These are phyloP conservation scores for Diarsia rubi DNA, from an alignment of 2,888 invertebrate genomes.

Conservation along the genomic window DNA sequence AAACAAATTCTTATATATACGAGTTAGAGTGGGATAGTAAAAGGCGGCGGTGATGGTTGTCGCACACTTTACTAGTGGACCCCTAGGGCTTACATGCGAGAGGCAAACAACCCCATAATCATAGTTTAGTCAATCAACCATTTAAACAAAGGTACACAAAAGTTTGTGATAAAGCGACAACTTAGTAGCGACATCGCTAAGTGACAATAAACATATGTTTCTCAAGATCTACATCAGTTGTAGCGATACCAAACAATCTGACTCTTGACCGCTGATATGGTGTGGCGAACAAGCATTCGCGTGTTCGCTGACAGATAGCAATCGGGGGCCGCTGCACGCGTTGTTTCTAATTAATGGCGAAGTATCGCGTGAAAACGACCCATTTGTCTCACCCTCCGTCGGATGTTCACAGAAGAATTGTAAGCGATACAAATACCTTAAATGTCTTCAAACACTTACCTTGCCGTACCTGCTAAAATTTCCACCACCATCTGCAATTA, in stretches of 20 bases:
- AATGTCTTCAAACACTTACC: constrained; percentile 87
- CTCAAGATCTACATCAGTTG: constrained; percentile 30
- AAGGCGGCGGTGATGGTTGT: constrained; percentile 36
- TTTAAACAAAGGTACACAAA: neutral
- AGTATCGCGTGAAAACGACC: constrained; percentile 85
- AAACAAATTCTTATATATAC: constrained; percentile 54
- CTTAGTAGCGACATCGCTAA: neutral
- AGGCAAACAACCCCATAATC: constrained; percentile 7
- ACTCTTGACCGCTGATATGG: constrained; percentile 60
- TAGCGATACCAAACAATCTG: constrained; percentile 45
- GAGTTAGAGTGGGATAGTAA: constrained; percentile 52
- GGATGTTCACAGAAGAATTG: constrained; percentile 89
- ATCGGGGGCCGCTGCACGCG: constrained; percentile 82
- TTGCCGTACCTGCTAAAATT: constrained; percentile 76
- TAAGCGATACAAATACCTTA: constrained; percentile 88
- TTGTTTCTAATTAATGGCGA: constrained; percentile 87
- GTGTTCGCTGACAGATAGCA: constrained; percentile 87
- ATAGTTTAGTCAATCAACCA: constrained; percentile 20
- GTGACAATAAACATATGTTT: constrained; percentile 25
- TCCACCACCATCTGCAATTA: constrained; percentile 82
- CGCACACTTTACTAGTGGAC: constrained; percentile 30
- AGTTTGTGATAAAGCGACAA: no score
- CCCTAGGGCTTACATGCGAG: constrained; percentile 20
- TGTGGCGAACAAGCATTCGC: constrained; percentile 79
- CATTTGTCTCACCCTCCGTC: constrained; percentile 85